Conservation (phyloP, 2,888 invertebrate genomes). For the Eudasyphora cyanicolor region DNA sequence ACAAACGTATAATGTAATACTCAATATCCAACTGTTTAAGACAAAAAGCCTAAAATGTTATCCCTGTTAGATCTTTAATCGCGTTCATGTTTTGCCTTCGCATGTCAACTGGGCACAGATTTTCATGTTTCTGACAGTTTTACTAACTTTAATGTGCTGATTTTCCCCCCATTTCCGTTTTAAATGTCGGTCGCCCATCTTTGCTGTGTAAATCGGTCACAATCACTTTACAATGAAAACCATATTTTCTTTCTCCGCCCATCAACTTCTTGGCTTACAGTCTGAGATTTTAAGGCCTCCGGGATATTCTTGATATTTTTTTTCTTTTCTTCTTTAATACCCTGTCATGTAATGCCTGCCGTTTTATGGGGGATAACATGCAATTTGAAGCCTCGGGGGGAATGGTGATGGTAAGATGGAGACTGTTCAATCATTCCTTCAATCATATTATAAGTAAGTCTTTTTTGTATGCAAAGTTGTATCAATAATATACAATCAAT, state of each 20-base stretch:
- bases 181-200: too few species aligned
- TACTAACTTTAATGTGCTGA: too few species aligned
- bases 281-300: not conserved
- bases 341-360: not conserved
- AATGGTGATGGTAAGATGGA: not conserved
- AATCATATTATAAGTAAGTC: slow-evolving; percentile 30
- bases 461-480: slow-evolving; percentile 15
- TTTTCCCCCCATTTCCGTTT: too few species aligned
- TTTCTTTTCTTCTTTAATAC: not conserved
- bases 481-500: slow-evolving; percentile 23
- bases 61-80: too few species aligned
- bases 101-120: too few species aligned
- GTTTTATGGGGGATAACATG: not conserved
- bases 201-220: not conserved
- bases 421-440: not conserved
- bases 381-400: not conserved
- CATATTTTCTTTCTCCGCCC: not conserved
- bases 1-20: too few species aligned
- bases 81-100: too few species aligned
- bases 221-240: not conserved
- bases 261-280: not conserved
- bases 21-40: too few species aligned
- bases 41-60: too few species aligned
- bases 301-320: not conserved
- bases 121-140: too few species aligned